Evolutionary conservation across 2,888 invertebrate genomes (phyloP).

Genomic region (Eumacrocentrus americanus): DNA sequence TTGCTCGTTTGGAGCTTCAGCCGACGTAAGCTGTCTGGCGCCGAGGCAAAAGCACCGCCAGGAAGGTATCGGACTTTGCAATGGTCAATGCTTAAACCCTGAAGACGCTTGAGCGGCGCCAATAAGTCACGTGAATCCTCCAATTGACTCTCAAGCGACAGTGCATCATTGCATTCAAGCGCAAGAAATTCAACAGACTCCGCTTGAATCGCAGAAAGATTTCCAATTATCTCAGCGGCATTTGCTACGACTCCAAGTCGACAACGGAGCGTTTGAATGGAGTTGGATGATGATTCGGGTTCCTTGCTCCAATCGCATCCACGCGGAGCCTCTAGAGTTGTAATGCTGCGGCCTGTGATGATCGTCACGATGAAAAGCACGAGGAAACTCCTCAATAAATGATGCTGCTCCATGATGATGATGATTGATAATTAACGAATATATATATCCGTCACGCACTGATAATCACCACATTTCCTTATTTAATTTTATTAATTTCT

Average conservation of each 20-base stretch:
- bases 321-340: conserved; percentile 67
- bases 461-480: conserved; percentile 43
- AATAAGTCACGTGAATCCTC: conserved; percentile 66
- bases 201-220: conserved; percentile 72
- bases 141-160: conserved; percentile 76
- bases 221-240: conserved; percentile 72
- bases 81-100: conserved; percentile 74
- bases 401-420: conserved; percentile 26
- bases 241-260: conserved; percentile 75
- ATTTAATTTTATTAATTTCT: background rate
- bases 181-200: conserved; percentile 73
- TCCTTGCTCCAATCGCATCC: conserved; percentile 74
- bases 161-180: conserved; percentile 76
- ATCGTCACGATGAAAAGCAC: conserved; percentile 37
- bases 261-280: conserved; percentile 69
- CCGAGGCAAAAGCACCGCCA: conserved; percentile 71
- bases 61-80: conserved; percentile 80
- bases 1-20: conserved; percentile 77
- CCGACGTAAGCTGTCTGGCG: conserved; percentile 69
- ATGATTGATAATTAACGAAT: conserved; percentile 1
- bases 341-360: conserved; percentile 51
- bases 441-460: conserved; percentile 51
- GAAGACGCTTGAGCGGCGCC: conserved; percentile 69
- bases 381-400: conserved; percentile 32
- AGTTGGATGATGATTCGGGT: conserved; percentile 18